These are phyloP conservation scores for Anseranas semipalmata DNA, from an alignment of 2,113 vertebrate genomes.

Conservation along the genomic window DNA sequence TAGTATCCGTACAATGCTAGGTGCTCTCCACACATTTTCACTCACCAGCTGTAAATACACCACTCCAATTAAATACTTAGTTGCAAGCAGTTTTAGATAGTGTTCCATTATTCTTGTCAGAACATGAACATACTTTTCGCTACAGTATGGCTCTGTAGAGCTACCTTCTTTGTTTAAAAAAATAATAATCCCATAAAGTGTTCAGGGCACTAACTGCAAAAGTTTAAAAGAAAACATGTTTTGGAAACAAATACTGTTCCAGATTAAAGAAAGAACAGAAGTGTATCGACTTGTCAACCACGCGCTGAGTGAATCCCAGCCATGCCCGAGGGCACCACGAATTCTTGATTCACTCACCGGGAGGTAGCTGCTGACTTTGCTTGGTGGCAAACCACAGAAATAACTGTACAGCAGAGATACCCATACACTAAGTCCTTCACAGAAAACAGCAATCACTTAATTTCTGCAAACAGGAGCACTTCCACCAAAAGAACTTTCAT, in stretches of 20 bases:
- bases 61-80: neutral
- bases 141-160: neutral
- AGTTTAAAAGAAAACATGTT: neutral
- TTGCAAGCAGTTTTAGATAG: neutral
- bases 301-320: neutral
- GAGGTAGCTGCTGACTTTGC: neutral
- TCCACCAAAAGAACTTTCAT: neutral
- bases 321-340: neutral
- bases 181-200: neutral
- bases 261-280: neutral
- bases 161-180: neutral
- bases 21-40: constrained; percentile 9
- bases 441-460: neutral
- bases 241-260: neutral
- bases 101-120: neutral
- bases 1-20: neutral
- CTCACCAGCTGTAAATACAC: constrained; percentile 34
- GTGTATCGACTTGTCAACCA: neutral
- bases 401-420: neutral
- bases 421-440: neutral
- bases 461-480: neutral
- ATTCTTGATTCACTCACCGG: constrained; percentile 2
- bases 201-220: neutral
- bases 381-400: neutral
- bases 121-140: neutral